Conservation (phyloP, 2,797 vertebrate species). For the Eidolon dupreanum region DNA sequence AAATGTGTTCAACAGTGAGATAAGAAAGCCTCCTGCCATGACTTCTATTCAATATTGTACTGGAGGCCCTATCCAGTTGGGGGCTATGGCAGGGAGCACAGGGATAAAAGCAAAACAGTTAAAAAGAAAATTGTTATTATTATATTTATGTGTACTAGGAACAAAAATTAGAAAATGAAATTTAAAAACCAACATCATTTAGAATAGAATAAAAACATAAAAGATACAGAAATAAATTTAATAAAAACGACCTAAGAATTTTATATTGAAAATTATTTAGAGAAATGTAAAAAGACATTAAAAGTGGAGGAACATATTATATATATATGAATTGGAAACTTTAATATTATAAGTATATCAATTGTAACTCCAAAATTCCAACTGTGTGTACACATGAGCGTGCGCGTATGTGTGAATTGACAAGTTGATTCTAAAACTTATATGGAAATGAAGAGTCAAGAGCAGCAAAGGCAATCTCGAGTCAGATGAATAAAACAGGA, state of each 20-base stretch:
- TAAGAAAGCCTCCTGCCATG: not conserved
- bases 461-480: not conserved
- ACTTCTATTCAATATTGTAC: not conserved
- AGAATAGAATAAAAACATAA: not conserved
- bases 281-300: not conserved
- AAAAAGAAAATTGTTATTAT: not conserved
- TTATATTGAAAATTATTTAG: not conserved
- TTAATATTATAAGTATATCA: not conserved
- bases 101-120: not conserved
- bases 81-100: too few species aligned
- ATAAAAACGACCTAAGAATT: not conserved
- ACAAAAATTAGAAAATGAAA: not conserved
- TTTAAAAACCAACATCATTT: not conserved
- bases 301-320: not conserved
- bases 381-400: not conserved
- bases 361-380: not conserved
- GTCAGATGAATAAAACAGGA: not conserved
- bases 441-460: not conserved
- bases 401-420: not conserved
- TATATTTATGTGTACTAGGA: not conserved
- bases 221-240: not conserved
- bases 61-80: not conserved
- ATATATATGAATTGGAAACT: not conserved
- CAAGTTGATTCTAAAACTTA: not conserved
- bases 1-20: not conserved